phyloP scores from a whole-genome alignment of 2,888 invertebrate species.

The Mystacides longicornis region DNA sequence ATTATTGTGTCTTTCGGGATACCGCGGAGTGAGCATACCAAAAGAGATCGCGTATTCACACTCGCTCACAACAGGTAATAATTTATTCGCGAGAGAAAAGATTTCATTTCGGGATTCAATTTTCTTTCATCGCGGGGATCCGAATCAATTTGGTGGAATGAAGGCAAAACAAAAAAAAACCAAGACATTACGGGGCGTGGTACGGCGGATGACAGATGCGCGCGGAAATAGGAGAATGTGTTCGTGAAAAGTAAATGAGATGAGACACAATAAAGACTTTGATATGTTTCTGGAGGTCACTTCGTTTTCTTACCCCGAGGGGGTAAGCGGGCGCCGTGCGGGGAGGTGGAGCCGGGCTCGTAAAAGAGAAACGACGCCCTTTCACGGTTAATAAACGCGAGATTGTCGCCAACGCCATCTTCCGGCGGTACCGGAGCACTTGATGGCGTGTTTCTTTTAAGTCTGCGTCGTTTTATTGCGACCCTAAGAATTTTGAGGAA shows the following conservation, averaged over 20 bases:
- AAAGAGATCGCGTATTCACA: too few species aligned
- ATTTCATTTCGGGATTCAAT: too few species aligned
- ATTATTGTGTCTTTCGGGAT: neutral
- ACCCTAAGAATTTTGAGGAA: too few species aligned
- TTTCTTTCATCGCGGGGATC: too few species aligned
- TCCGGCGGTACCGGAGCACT: neutral
- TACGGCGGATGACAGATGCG: neutral
- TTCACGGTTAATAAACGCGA: constrained; percentile 26
- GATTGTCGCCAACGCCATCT: constrained; percentile 18
- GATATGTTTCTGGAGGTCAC: neutral
- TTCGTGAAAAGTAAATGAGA: neutral
- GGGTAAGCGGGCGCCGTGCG: neutral
- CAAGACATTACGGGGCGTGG: neutral
- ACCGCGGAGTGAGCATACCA: too few species aligned
- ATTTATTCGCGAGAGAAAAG: too few species aligned
- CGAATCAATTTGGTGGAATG: too few species aligned
- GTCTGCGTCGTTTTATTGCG: neutral
- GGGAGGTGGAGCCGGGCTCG: neutral
- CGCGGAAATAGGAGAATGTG: neutral
- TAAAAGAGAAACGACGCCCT: constrained; percentile 20
- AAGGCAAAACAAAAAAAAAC: constrained; percentile 3
- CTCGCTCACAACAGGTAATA: too few species aligned
- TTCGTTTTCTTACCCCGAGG: neutral
- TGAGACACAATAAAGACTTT: neutral
- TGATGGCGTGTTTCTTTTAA: neutral